Evolutionary conservation across 2,888 invertebrate genomes (phyloP).

Genomic region (Andrena flavipes): DNA sequence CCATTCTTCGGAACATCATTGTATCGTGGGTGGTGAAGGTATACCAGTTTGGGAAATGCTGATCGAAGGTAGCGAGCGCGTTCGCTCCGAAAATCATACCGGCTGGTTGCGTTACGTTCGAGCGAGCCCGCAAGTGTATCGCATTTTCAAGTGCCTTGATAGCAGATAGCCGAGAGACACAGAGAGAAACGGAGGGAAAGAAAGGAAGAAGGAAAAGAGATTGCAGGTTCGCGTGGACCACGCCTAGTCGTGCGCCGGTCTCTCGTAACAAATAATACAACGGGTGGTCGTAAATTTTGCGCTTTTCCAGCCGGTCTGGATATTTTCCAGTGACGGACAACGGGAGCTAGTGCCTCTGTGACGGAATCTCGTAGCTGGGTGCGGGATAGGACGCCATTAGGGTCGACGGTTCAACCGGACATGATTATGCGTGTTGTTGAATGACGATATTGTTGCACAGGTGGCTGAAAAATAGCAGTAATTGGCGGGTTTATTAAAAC

Average conservation of each 20-base stretch:
- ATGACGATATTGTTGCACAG: background rate
- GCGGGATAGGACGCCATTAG: background rate
- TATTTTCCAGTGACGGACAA: slow-evolving; percentile 26
- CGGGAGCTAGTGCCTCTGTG: background rate
- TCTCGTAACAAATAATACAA: slow-evolving; percentile 60
- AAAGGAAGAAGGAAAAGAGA: slow-evolving; percentile 56
- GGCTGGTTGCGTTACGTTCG: slow-evolving; percentile 2
- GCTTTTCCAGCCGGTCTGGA: slow-evolving; percentile 23
- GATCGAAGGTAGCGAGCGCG: background rate
- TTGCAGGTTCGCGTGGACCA: slow-evolving; percentile 71
- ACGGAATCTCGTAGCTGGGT: background rate
- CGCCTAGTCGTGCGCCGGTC: slow-evolving; percentile 77
- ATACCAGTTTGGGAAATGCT: background rate
- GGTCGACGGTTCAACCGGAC: slow-evolving; percentile 41
- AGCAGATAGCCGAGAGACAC: slow-evolving; percentile 23
- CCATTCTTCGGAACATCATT: background rate
- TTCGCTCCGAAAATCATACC: slow-evolving; percentile 1
- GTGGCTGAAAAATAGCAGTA: background rate
- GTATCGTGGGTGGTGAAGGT: background rate
- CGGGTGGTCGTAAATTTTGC: slow-evolving; percentile 60
- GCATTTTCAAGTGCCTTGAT: slow-evolving; percentile 42
- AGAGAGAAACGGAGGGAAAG: slow-evolving; percentile 24
- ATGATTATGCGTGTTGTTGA: slow-evolving; percentile 47
- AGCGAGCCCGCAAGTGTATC: slow-evolving; percentile 45
- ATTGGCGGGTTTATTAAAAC: background rate